Percentiles rank a stretch among this genome's conserved stretches.
Conservation (phyloP, 2,113 vertebrate species). For the Odontophorus gujanensis region DNA sequence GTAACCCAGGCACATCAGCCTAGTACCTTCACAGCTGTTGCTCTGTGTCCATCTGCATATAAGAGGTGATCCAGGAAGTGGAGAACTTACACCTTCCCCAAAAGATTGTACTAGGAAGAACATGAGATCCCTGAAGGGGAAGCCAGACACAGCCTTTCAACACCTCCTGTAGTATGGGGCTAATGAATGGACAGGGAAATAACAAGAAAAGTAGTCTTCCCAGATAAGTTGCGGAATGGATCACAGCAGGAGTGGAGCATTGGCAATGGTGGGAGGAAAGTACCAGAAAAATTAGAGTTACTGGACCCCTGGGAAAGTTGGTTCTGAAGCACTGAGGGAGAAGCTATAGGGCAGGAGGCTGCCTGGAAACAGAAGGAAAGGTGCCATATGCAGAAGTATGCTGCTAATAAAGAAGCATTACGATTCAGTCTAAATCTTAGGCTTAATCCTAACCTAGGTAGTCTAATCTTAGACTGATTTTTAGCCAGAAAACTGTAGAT, state of each 20-base stretch:
- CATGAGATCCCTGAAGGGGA: neutral
- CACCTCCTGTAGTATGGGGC: neutral
- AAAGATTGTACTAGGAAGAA: neutral
- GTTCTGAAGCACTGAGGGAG: neutral
- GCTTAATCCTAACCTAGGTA: neutral
- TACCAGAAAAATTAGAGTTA: neutral
- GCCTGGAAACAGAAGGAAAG: neutral
- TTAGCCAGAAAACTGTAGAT: neutral
- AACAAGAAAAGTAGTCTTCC: accelerated
- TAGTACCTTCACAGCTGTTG: neutral
- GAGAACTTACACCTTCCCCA: neutral
- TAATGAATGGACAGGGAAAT: accelerated
- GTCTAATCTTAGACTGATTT: neutral
- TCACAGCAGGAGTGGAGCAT: accelerated
- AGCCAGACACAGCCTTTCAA: neutral
- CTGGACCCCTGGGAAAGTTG: neutral
- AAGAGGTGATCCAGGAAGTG: accelerated
- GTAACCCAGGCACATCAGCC: neutral
- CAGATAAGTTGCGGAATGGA: neutral
- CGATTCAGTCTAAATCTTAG: neutral
- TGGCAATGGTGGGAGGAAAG: neutral
- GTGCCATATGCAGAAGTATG: neutral
- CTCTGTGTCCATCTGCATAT: accelerated
- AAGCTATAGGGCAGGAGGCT: neutral
- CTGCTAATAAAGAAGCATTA: neutral